phyloP scores from a whole-genome alignment of 1,140 invertebrate species.

The Dolichoris vasculosae region DNA sequence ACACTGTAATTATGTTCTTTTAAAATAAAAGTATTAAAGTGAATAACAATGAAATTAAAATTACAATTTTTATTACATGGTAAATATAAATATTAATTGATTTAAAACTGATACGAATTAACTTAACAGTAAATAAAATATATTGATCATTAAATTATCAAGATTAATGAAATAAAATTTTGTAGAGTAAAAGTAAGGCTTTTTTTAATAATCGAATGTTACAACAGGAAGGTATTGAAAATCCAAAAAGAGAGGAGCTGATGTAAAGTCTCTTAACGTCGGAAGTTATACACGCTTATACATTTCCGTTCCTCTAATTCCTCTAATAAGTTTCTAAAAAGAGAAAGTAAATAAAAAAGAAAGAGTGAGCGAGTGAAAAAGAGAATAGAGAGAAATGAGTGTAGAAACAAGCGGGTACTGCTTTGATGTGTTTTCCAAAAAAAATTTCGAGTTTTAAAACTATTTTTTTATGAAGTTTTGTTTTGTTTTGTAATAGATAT shows the following conservation, averaged over 20 bases:
- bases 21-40: too few relatives aligned
- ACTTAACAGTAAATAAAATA: too few relatives aligned
- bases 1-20: too few relatives aligned
- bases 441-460: neutral
- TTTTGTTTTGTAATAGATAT: too few relatives aligned
- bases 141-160: too few relatives aligned
- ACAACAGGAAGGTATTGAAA: slow-evolving; percentile 21
- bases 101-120: too few relatives aligned
- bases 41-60: too few relatives aligned
- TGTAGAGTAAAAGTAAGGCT: neutral
- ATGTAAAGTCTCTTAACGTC: slow-evolving; percentile 3
- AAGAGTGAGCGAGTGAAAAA: neutral
- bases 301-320: slow-evolving; percentile 18
- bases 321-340: neutral
- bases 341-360: neutral
- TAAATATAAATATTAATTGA: too few relatives aligned
- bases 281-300: slow-evolving; percentile 33
- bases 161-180: neutral
- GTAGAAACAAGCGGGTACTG: neutral
- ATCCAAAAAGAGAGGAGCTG: neutral
- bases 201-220: neutral
- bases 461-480: too few relatives aligned
- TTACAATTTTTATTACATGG: too few relatives aligned
- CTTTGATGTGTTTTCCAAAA: too few relatives aligned
- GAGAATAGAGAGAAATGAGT: neutral